Percentiles rank a stretch among this genome's conserved stretches.
Evolutionary conservation across 2,888 invertebrate species (phyloP).

Genomic region (Leucania comma): DNA sequence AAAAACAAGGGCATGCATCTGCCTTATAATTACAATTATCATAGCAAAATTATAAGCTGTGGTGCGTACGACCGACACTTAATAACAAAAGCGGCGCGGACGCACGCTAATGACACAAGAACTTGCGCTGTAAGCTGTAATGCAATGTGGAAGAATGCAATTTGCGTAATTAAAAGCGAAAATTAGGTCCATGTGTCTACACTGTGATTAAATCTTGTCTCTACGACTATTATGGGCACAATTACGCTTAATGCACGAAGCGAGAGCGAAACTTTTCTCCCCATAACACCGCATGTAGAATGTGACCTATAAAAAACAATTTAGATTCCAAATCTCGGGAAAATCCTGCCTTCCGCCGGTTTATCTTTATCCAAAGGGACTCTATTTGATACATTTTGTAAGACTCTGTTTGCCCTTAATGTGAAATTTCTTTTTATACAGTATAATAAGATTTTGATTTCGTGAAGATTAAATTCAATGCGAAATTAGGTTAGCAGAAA

Average conservation of each 20-base stretch:
- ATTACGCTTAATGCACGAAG: conserved; percentile 41
- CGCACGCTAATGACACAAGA: conserved; percentile 57
- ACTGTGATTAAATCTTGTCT: conserved; percentile 50
- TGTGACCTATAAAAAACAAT: conserved; percentile 75
- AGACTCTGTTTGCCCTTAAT: conserved; percentile 61
- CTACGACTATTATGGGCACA: conserved; percentile 40
- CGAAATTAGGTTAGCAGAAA: conserved; percentile 35
- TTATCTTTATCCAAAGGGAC: conserved; percentile 79
- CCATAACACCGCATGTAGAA: conserved; percentile 54
- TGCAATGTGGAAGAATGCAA: conserved; percentile 58
- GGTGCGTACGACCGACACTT: conserved; percentile 59
- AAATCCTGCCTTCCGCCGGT: conserved; percentile 76
- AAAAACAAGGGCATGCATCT: conserved; percentile 63
- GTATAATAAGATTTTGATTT: conserved; percentile 59
- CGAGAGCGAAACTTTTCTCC: conserved; percentile 46
- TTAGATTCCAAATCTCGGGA: conserved; percentile 75
- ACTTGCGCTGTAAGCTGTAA: conserved; percentile 43
- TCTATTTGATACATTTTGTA: conserved; percentile 76
- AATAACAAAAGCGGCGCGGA: conserved; percentile 60
- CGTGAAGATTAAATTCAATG: conserved; percentile 58
- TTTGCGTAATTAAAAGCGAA: conserved; percentile 63
- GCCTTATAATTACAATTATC: conserved; percentile 69
- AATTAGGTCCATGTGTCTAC: conserved; percentile 46
- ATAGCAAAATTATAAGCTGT: conserved; percentile 63
- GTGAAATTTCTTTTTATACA: conserved; percentile 63